Evolutionary conservation across 2,113 vertebrate genomes (phyloP).

Genomic region (Phyllopteryx taeniolatus): DNA sequence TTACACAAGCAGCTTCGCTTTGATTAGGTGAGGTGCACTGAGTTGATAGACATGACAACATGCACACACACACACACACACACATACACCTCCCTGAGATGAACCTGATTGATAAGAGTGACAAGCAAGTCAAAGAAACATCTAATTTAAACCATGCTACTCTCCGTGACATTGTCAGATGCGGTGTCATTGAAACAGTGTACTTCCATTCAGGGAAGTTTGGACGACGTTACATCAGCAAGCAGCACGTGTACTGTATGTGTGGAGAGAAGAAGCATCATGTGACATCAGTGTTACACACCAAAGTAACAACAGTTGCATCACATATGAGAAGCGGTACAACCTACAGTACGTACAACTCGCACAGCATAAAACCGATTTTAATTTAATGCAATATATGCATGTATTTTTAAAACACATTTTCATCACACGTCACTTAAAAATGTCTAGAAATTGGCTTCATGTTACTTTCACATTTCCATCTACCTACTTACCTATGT

Average conservation of each 20-base stretch:
- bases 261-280: constrained; percentile 17
- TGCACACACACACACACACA: neutral
- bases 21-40: constrained; percentile 5
- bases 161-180: neutral
- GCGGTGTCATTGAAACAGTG: constrained; percentile 19
- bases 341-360: too few relatives aligned
- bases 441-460: too few relatives aligned
- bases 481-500: too few relatives aligned
- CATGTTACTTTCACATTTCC: too few relatives aligned
- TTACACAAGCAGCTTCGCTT: constrained; percentile 3
- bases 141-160: neutral
- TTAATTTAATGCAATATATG: too few relatives aligned
- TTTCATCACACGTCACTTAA: too few relatives aligned
- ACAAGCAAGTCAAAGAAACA: constrained; percentile 2
- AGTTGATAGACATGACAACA: neutral
- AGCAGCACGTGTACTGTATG: constrained; percentile 33
- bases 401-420: too few relatives aligned
- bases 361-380: too few relatives aligned
- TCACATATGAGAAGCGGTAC: too few relatives aligned
- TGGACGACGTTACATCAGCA: constrained; percentile 41
- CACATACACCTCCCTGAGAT: neutral
- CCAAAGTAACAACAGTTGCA: neutral
- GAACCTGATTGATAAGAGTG: neutral
- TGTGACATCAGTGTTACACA: neutral
- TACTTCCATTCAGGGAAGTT: constrained; percentile 29